phyloP scores from a whole-genome alignment of 2,797 vertebrate genomes.

The Syndactyla subalaris region DNA sequence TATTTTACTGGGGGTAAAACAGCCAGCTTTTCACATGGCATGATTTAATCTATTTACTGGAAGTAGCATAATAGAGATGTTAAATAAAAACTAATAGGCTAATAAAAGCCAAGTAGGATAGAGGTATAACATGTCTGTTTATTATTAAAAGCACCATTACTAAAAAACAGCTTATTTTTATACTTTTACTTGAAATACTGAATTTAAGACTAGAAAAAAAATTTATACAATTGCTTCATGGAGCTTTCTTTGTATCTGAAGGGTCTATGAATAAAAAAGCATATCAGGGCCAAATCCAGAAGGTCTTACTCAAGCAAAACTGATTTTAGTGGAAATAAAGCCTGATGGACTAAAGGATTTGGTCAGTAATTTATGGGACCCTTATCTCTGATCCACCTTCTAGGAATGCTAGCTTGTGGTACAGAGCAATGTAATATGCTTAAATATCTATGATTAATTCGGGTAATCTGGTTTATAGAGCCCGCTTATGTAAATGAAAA shows the following conservation, averaged over 20 bases:
- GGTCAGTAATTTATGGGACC: constrained; percentile 56
- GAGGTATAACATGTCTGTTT: neutral
- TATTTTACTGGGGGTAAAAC: neutral
- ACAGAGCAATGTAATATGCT: constrained; percentile 61
- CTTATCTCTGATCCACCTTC: constrained; percentile 67
- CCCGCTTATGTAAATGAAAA: constrained; percentile 61
- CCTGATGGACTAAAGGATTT: constrained; percentile 66
- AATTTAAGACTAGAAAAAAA: neutral
- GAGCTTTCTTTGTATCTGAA: constrained; percentile 15
- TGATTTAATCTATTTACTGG: neutral
- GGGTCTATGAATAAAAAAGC: constrained; percentile 49
- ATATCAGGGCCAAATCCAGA: constrained; percentile 38
- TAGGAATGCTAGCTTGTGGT: constrained; percentile 53
- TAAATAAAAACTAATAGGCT: constrained; percentile 18
- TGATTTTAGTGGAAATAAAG: constrained; percentile 68
- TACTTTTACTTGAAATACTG: neutral
- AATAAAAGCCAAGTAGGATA: constrained; percentile 12
- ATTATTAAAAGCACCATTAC: constrained; percentile 1
- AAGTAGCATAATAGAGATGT: neutral
- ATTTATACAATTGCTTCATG: neutral
- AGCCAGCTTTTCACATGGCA: neutral
- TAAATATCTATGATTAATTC: constrained; percentile 70
- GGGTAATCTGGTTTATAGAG: constrained; percentile 68
- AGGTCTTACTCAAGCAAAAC: constrained; percentile 49
- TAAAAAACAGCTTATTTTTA: neutral